These are phyloP conservation scores for Drosophila funebris DNA, from an alignment of 1,140 invertebrate genomes.

Conservation along the genomic window DNA sequence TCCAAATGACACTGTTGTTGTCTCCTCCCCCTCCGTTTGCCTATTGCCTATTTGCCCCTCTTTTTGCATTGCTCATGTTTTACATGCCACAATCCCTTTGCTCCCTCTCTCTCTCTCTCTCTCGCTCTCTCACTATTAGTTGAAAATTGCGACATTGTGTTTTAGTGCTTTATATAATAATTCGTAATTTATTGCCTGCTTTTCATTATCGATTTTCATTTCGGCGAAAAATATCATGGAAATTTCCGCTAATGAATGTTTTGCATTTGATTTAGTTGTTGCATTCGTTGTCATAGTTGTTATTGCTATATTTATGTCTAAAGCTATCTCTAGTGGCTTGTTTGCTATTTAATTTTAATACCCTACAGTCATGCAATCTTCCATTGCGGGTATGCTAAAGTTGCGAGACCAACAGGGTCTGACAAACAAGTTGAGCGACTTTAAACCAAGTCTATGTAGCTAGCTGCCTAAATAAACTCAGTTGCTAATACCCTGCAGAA, in stretches of 20 bases:
- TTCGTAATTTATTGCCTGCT: conserved; percentile 58
- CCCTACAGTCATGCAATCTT: not conserved
- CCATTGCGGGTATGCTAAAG: not conserved
- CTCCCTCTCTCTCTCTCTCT: not conserved
- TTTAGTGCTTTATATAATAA: conserved; percentile 44
- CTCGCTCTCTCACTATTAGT: not conserved
- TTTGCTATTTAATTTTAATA: not conserved
- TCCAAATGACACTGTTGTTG: conserved; percentile 43
- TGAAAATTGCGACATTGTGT: conserved; percentile 34
- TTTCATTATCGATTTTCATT: conserved; percentile 66
- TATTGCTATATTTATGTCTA: conserved; percentile 1
- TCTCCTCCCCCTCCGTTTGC: not conserved
- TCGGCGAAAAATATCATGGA: conserved; percentile 53
- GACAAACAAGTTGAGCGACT: too few relatives aligned
- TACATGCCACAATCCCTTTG: not conserved
- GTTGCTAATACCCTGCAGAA: too few relatives aligned
- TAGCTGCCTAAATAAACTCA: too few relatives aligned
- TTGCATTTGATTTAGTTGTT: conserved; percentile 64
- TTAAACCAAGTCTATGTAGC: too few relatives aligned
- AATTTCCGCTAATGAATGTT: conserved; percentile 64
- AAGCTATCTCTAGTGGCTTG: not conserved
- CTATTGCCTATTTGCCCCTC: not conserved
- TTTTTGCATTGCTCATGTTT: not conserved
- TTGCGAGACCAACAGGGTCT: too few relatives aligned
- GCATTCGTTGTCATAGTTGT: conserved; percentile 14